These are phyloP conservation scores for Phoebastria nigripes DNA, from an alignment of 2,797 vertebrate genomes.

Conservation along the genomic window DNA sequence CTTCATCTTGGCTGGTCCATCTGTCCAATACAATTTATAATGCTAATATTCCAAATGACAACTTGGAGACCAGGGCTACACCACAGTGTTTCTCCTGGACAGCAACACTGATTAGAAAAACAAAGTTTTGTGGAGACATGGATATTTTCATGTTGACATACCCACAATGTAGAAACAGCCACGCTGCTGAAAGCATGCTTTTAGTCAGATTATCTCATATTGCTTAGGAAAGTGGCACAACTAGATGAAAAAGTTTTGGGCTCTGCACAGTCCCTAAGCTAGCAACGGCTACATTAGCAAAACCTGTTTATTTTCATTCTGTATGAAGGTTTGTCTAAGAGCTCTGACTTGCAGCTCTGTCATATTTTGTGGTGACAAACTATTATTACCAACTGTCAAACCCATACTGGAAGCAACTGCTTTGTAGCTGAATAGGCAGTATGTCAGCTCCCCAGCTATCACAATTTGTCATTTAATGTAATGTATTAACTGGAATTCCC, in stretches of 20 bases:
- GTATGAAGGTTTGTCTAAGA: background rate
- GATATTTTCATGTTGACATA: background rate
- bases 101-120: background rate
- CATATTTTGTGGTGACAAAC: background rate
- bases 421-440: background rate
- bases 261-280: background rate
- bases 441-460: background rate
- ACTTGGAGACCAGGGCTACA: background rate
- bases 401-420: background rate
- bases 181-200: background rate
- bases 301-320: background rate
- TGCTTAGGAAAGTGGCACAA: background rate
- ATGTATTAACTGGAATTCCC: background rate
- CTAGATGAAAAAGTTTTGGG: background rate
- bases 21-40: background rate
- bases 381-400: background rate
- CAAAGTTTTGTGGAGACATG: background rate
- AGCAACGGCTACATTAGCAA: background rate
- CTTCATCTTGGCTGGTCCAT: background rate
- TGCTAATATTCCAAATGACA: background rate
- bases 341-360: background rate
- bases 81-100: background rate
- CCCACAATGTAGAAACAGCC: background rate
- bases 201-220: background rate
- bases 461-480: background rate